A percentile compares a stretch with the other conserved stretches of the same genome.
phyloP scores from a whole-genome alignment of 53 echinoderm and acorn worm genomes.

The Paracentrotus lividus region DNA sequence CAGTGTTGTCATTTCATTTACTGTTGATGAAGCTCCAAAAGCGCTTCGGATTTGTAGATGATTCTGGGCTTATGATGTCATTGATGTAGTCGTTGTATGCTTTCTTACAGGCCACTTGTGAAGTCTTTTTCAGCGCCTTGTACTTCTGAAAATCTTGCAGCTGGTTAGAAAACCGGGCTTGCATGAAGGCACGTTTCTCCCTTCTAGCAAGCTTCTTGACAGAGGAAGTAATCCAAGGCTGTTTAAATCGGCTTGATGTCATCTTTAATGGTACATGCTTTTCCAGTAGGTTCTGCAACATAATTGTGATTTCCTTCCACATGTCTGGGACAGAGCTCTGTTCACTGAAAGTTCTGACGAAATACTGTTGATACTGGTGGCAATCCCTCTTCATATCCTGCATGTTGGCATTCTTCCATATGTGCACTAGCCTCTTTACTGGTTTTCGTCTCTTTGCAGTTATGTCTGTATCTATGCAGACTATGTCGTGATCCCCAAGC shows the following conservation, averaged over 20 bases:
- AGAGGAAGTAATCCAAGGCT: constrained; percentile 30
- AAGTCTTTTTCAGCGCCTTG: constrained; percentile 16
- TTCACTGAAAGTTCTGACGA: not conserved
- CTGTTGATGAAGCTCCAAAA: constrained; percentile 62
- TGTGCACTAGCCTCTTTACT: constrained; percentile 22
- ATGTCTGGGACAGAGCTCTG: not conserved
- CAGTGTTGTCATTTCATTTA: constrained; percentile 38
- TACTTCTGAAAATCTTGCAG: constrained; percentile 22
- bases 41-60: not conserved
- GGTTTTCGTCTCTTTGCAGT: constrained; percentile 44
- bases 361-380: not conserved
- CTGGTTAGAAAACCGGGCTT: not conserved
- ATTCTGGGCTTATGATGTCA: constrained; percentile 34
- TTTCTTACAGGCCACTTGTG: not conserved
- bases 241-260: no score
- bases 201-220: constrained; percentile 41
- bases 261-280: constrained; percentile 56
- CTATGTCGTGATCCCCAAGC: constrained; percentile 52
- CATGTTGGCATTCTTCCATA: constrained; percentile 46
- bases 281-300: not conserved
- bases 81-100: constrained; percentile 60
- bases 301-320: constrained; percentile 31
- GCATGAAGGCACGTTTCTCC: constrained; percentile 23
- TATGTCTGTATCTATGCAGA: not conserved
- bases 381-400: constrained; percentile 14